Conservation (phyloP, 2,797 vertebrate species). For the Valencia hispanica region DNA sequence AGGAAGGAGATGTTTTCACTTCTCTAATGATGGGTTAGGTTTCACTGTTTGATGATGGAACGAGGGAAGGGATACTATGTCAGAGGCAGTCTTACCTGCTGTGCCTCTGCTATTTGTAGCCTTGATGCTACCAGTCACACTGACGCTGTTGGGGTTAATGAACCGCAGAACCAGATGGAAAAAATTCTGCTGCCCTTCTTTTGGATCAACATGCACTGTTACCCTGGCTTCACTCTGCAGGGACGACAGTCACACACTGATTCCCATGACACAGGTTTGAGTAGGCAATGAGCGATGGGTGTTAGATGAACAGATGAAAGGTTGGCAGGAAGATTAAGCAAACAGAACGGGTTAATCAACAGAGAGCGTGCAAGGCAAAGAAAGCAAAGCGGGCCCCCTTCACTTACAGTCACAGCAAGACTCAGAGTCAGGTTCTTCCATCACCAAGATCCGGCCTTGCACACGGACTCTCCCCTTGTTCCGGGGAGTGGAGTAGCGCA, state of each 20-base stretch:
- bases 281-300: slow-evolving; percentile 18
- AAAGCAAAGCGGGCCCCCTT: slow-evolving; percentile 62
- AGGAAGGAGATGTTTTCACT: slow-evolving; percentile 6
- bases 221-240: slow-evolving; percentile 92
- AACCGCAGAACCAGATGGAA: slow-evolving; percentile 90
- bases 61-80: slow-evolving; percentile 4
- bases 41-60: slow-evolving; percentile 19
- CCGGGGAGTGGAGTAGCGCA: slow-evolving; percentile 81
- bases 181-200: slow-evolving; percentile 78
- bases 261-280: slow-evolving; percentile 19
- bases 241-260: slow-evolving; percentile 70
- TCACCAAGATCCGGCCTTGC: slow-evolving; percentile 81
- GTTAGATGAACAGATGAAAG: slow-evolving; percentile 26
- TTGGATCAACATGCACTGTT: slow-evolving; percentile 84
- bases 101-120: slow-evolving; percentile 75
- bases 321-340: slow-evolving; percentile 17
- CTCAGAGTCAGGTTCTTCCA: slow-evolving; percentile 83
- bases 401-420: slow-evolving; percentile 89
- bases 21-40: slow-evolving; percentile 31
- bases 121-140: slow-evolving; percentile 81
- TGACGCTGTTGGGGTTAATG: slow-evolving; percentile 82
- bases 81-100: slow-evolving; percentile 82
- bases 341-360: slow-evolving; percentile 44
- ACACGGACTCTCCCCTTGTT: slow-evolving; percentile 75
- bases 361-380: slow-evolving; percentile 36